Conservation (phyloP, 2,113 vertebrate genomes). For the Baryphthengus martii region DNA sequence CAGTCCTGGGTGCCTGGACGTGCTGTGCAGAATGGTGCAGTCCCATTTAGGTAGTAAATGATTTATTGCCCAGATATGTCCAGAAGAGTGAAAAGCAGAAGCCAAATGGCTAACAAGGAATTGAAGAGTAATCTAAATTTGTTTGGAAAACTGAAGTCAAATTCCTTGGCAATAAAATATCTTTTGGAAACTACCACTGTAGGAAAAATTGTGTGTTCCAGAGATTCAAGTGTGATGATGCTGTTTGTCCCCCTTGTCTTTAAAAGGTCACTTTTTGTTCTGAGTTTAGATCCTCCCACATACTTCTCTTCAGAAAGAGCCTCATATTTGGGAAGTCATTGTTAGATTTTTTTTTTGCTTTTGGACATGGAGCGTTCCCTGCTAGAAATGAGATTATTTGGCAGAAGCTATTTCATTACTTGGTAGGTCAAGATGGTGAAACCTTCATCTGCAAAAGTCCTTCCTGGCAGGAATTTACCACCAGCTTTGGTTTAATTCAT, state of each 20-base stretch:
- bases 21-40: not conserved
- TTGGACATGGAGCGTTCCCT: not conserved
- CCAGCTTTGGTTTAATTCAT: not conserved
- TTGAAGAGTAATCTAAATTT: not conserved
- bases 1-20: not conserved
- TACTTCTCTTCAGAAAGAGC: not conserved
- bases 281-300: not conserved
- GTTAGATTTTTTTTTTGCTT: not conserved
- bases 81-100: not conserved
- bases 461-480: not conserved
- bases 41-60: not conserved
- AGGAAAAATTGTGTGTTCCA: not conserved
- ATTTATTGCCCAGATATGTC: not conserved
- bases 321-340: not conserved
- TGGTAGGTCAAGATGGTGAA: not conserved
- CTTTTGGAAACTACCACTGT: not conserved
- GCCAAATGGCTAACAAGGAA: not conserved
- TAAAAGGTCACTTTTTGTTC: conserved; percentile 47
- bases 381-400: not conserved
- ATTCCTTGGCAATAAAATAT: not conserved
- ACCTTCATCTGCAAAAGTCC: not conserved
- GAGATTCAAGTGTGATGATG: not conserved
- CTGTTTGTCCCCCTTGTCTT: not conserved
- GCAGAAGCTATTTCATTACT: not conserved
- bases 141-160: conserved; percentile 23